Evolutionary conservation across 2,797 vertebrate genomes (phyloP), one percentile per base, ranked within the genome.

Genomic region (Thamnophis elegans): DNA sequence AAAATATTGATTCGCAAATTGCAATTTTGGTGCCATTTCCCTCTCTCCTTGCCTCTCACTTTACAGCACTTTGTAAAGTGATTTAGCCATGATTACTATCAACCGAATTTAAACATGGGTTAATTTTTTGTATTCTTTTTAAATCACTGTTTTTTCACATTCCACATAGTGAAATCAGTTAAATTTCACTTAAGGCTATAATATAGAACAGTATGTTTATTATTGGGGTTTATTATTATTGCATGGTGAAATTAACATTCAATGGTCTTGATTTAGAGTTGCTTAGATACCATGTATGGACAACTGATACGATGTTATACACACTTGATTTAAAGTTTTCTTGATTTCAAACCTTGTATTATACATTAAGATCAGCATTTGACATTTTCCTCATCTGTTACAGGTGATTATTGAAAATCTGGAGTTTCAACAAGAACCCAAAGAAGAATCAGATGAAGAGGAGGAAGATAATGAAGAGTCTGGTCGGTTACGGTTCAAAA

Each of bases 381-480:
- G 54, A 28, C 8, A 9, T 12, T 20, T 5, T 87, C 10, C 51
- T 95, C 90, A 92, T 96, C 42, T 95, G 20, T 14, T 96, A 55
- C 95, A 99, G 98, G 97, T 97, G 93, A 97, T 98, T 95, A 98
- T 98, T 92, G 98, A 99, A 91, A 97, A 97, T 85, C 93, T 98
- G 93, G 96, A 98, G 85, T 97, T 97, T 42, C 98, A 98, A 56
- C 97, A 98, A 42, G 98, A 98, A 89, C 47, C 96, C 11, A 99
- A 98, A 95, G 99, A 99, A 93, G 99, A 99, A 87, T 99, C 99
- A 0, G 99, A 99, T 91, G 99, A 99, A 92, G 99, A 99, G 32
- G 98, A 99, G 1, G 99, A 99, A 1, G 99, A 99, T 0, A 98
- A 99, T 0, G 99, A 99, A 96, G 99, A 98, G 82, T 99, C 99